Conservation (phyloP, 2,797 vertebrate genomes). For the Pempheris klunzingeri region DNA sequence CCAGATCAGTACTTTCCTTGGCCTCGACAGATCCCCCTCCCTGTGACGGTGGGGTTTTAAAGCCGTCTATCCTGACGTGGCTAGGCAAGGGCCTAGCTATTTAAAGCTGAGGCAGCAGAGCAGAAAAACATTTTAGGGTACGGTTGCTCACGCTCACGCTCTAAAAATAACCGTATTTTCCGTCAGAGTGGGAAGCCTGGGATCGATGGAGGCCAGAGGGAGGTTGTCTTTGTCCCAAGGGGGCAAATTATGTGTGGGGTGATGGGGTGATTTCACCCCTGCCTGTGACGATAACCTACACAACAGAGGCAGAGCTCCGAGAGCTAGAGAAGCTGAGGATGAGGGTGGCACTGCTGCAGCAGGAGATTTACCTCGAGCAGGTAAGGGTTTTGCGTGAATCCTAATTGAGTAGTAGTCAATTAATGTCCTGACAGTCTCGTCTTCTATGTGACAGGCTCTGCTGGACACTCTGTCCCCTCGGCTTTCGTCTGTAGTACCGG, state of each 20-base stretch:
- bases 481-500: constrained; percentile 53
- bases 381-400: constrained; percentile 51
- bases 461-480: constrained; percentile 69
- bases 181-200: constrained; percentile 83
- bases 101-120: constrained; percentile 76
- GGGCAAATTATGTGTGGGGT: constrained; percentile 48
- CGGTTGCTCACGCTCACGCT: constrained; percentile 71
- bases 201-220: constrained; percentile 78
- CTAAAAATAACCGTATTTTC: constrained; percentile 82
- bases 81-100: constrained; percentile 68
- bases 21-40: constrained; percentile 48
- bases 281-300: constrained; percentile 77
- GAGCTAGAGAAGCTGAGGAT: constrained; percentile 81
- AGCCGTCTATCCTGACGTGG: constrained; percentile 56
- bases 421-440: constrained; percentile 36
- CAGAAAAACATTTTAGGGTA: constrained; percentile 76
- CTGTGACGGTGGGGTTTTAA: constrained; percentile 62
- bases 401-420: not conserved
- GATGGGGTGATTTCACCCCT: constrained; percentile 54
- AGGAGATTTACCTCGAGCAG: constrained; percentile 82
- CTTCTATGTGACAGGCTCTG: constrained; percentile 74
- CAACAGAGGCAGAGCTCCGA: constrained; percentile 74
- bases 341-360: constrained; percentile 78
- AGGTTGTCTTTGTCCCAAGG: constrained; percentile 71
- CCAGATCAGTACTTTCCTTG: constrained; percentile 72